A percentile compares a stretch with the other conserved stretches of the same genome.
Conservation (phyloP, 2,888 invertebrate genomes). For the Stenchaetothrips biformis region DNA sequence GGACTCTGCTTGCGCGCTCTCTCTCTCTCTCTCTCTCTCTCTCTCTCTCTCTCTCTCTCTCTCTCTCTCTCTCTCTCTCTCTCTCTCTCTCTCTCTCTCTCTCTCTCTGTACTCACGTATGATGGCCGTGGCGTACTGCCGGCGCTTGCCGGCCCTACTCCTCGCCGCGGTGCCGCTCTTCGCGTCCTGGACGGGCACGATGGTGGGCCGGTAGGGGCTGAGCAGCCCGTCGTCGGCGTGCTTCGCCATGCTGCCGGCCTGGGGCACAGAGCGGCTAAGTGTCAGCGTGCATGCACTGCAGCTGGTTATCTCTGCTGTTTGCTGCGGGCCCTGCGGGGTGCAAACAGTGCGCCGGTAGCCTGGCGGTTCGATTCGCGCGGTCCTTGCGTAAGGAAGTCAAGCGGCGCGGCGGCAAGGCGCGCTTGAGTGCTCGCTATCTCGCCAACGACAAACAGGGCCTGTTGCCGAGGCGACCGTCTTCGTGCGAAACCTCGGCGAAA, state of each 20-base stretch:
- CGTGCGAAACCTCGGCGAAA: background rate
- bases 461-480: too few species aligned
- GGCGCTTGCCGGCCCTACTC: background rate
- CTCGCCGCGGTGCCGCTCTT: background rate
- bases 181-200: background rate
- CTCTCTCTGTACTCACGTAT: background rate
- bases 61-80: background rate
- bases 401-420: too few species aligned
- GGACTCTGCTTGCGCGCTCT: background rate
- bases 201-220: background rate
- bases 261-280: background rate
- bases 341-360: too few species aligned
- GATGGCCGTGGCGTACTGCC: slow-evolving; percentile 17
- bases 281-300: background rate
- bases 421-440: too few species aligned
- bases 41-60: background rate
- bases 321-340: too few species aligned
- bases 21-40: background rate
- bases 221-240: background rate
- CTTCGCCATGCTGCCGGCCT: background rate
- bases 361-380: too few species aligned
- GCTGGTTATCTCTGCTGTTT: too few species aligned
- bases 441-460: too few species aligned
- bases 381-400: too few species aligned
- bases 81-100: background rate